A percentile compares a stretch with the other conserved stretches of the same genome.
Conservation (phyloP, 1,140 invertebrate genomes). For the Cotesia typhae region DNA sequence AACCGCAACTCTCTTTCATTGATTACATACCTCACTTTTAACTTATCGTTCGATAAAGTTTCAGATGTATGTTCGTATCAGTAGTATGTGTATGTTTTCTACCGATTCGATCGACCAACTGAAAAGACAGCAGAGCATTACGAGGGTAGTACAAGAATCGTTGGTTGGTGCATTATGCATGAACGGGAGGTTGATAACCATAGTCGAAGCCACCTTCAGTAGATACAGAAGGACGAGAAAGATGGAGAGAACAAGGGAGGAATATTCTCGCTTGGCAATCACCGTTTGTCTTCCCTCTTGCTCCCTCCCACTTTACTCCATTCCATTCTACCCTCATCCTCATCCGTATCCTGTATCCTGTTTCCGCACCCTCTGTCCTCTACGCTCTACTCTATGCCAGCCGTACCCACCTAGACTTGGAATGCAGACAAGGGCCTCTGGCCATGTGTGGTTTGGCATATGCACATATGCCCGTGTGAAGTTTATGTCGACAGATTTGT, state of each 20-base stretch:
- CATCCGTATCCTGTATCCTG: too few relatives aligned
- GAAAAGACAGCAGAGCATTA: slow-evolving; percentile 12
- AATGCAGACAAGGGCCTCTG: too few relatives aligned
- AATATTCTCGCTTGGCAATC: slow-evolving; percentile 10
- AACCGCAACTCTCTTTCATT: neutral
- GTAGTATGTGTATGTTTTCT: neutral
- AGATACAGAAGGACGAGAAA: neutral
- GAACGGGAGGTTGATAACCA: slow-evolving; percentile 52
- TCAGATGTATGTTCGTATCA: too few relatives aligned
- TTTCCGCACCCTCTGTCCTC: too few relatives aligned
- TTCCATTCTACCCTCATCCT: too few relatives aligned
- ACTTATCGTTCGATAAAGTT: neutral
- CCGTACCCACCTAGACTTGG: too few relatives aligned
- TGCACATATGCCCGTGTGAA: too few relatives aligned
- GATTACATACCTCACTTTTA: neutral
- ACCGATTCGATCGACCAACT: slow-evolving; percentile 2
- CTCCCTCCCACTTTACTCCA: slow-evolving; percentile 18
- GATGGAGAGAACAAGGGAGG: neutral
- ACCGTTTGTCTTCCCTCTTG: neutral
- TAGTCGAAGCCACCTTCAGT: slow-evolving; percentile 25
- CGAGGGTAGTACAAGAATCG: slow-evolving; percentile 37
- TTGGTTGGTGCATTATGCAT: slow-evolving; percentile 50
- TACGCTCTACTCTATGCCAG: too few relatives aligned
- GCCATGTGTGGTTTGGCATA: too few relatives aligned
- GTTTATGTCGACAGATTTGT: too few relatives aligned